Conservation (phyloP, 2,888 invertebrate genomes). For the Papilio demoleus region DNA sequence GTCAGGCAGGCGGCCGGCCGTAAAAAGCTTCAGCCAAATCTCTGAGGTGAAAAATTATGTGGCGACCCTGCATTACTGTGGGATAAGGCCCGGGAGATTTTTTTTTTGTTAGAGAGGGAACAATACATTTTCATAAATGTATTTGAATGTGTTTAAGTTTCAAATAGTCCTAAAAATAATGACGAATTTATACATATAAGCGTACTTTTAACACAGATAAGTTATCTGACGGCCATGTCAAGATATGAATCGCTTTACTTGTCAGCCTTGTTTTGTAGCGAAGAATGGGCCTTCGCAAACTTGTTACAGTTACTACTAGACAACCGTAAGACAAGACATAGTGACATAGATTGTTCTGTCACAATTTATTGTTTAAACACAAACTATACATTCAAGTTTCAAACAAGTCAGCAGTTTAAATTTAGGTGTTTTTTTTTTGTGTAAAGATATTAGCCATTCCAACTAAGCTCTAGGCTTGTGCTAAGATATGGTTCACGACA, state of each 20-base stretch:
- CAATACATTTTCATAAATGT: too few relatives aligned
- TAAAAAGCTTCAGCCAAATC: too few relatives aligned
- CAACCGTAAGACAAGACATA: background rate
- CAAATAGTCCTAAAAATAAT: background rate
- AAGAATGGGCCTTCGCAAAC: slow-evolving; percentile 13
- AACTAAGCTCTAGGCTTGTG: too few relatives aligned
- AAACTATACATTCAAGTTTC: background rate
- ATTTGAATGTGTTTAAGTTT: background rate
- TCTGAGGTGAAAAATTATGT: too few relatives aligned
- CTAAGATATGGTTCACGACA: too few relatives aligned
- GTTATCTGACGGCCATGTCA: slow-evolving; percentile 3
- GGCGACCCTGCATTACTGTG: too few relatives aligned
- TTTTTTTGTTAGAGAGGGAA: too few relatives aligned
- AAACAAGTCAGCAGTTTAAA: too few relatives aligned
- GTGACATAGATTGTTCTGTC: background rate
- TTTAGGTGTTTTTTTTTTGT: too few relatives aligned
- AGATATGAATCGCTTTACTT: slow-evolving; percentile 16
- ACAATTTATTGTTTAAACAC: background rate
- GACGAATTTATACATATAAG: background rate
- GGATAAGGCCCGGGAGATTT: too few relatives aligned
- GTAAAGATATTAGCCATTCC: too few relatives aligned
- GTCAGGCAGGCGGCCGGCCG: too few relatives aligned
- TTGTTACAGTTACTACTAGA: background rate
- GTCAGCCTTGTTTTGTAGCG: slow-evolving; percentile 1
- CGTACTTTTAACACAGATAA: background rate